Percentiles rank a stretch among this genome's conserved stretches.
Conservation (phyloP, 2,113 vertebrate species). For the Emydura subglobosa region DNA sequence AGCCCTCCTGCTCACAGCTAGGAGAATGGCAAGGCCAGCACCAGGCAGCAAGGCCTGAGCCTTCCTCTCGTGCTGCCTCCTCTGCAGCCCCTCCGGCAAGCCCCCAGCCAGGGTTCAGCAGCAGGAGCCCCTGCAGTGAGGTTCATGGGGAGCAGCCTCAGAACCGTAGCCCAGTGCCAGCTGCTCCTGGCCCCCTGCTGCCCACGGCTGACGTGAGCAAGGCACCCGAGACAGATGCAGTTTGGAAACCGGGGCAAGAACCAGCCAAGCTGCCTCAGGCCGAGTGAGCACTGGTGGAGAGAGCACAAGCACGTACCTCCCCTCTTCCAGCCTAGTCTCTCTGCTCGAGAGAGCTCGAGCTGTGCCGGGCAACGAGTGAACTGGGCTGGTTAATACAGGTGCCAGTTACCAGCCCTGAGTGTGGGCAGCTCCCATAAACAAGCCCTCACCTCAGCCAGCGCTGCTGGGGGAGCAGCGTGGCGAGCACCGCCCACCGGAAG, state of each 20-base stretch:
- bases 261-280: background rate
- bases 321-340: constrained; percentile 28
- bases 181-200: background rate
- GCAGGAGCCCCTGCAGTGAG: background rate
- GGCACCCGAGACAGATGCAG: background rate
- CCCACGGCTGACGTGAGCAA: background rate
- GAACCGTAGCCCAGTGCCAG: background rate
- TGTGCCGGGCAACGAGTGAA: constrained; percentile 49
- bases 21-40: background rate
- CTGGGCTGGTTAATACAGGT: constrained; percentile 46
- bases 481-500: background rate
- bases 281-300: constrained; percentile 59
- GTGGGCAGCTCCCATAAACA: constrained; percentile 33
- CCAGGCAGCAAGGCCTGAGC: background rate
- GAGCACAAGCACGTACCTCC: background rate
- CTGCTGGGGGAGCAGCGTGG: background rate
- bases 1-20: background rate
- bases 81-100: background rate
- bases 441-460: constrained; percentile 16
- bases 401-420: constrained; percentile 49
- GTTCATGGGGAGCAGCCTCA: accelerated
- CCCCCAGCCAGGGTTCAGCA: background rate
- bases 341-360: constrained; percentile 10
- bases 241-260: background rate
- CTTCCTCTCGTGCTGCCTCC: background rate